A percentile compares a stretch with the other conserved stretches of the same genome.
These are phyloP conservation scores for Cheirogaleus major DNA, from an alignment of 2,797 vertebrate species.

Conservation along the genomic window DNA sequence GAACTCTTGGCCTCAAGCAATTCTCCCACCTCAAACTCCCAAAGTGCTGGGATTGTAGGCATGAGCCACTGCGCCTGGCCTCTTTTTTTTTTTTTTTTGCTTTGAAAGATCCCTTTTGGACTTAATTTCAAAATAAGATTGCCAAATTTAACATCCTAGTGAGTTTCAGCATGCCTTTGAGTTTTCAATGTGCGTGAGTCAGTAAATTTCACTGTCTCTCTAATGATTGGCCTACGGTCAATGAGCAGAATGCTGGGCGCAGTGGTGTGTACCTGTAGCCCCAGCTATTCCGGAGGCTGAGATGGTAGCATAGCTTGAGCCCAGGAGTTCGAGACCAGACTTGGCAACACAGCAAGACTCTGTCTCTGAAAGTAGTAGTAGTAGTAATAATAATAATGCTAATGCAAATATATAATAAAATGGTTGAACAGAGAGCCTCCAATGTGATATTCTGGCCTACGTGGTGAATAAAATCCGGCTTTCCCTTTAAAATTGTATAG, in stretches of 20 bases:
- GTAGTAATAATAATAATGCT: background rate
- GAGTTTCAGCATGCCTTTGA: background rate
- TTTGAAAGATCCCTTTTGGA: background rate
- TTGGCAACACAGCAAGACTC: background rate
- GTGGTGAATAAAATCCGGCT: constrained; percentile 42
- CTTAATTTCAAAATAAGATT: constrained; percentile 8
- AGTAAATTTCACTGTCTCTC: constrained; percentile 54
- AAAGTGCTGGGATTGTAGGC: no score
- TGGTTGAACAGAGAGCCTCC: constrained; percentile 19
- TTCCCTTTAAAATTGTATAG: background rate
- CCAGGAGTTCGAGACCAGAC: background rate
- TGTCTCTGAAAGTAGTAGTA: background rate
- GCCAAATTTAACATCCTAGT: background rate
- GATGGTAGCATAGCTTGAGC: background rate
- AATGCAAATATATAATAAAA: background rate
- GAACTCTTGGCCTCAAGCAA: no score
- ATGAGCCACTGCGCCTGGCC: no score
- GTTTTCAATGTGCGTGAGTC: constrained; percentile 21
- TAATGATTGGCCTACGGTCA: constrained; percentile 44
- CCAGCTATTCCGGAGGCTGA: background rate
- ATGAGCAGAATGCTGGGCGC: constrained; percentile 22
- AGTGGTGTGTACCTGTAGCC: background rate
- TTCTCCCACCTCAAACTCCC: no score
- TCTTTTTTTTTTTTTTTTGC: background rate
- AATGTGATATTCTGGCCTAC: constrained; percentile 57